A percentile compares a stretch with the other conserved stretches of the same genome.
Evolutionary conservation across 2,113 vertebrate species (phyloP).

Genomic region (Apeltes quadracus): DNA sequence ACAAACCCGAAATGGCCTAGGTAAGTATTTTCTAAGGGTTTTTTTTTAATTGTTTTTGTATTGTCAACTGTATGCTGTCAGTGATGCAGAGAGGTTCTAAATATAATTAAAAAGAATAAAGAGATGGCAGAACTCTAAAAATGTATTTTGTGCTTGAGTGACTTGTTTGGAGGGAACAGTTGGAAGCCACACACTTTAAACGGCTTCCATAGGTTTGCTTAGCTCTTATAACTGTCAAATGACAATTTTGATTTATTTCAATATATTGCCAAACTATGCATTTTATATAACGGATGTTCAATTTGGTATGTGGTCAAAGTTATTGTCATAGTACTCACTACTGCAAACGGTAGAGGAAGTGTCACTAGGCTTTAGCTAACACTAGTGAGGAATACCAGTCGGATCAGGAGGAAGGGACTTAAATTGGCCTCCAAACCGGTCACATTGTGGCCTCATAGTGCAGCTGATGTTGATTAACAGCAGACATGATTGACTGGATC

Average conservation of each 20-base stretch:
- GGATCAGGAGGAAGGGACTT: too few relatives aligned
- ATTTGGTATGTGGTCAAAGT: not conserved
- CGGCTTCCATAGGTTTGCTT: not conserved
- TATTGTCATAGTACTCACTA: too few relatives aligned
- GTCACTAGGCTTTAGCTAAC: too few relatives aligned
- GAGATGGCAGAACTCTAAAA: slow-evolving; percentile 56
- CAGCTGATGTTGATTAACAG: too few relatives aligned
- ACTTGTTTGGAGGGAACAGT: not conserved
- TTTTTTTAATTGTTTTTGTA: slow-evolving; percentile 75
- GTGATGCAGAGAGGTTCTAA: slow-evolving; percentile 60
- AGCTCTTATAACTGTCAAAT: not conserved
- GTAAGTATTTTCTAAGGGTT: slow-evolving; percentile 83
- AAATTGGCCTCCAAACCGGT: too few relatives aligned
- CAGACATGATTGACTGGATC: too few relatives aligned
- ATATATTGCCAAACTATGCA: too few relatives aligned
- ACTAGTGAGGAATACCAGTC: too few relatives aligned
- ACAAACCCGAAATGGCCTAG: slow-evolving; percentile 73
- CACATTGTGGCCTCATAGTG: too few relatives aligned
- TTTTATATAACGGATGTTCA: not conserved
- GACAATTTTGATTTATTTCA: too few relatives aligned
- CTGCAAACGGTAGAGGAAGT: too few relatives aligned
- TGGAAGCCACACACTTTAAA: not conserved
- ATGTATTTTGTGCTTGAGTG: not conserved
- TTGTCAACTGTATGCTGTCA: slow-evolving; percentile 74
- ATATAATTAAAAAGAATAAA: slow-evolving; percentile 72